phyloP scores from a whole-genome alignment of 2,888 invertebrate species.

The Spilosoma lubricipeda region DNA sequence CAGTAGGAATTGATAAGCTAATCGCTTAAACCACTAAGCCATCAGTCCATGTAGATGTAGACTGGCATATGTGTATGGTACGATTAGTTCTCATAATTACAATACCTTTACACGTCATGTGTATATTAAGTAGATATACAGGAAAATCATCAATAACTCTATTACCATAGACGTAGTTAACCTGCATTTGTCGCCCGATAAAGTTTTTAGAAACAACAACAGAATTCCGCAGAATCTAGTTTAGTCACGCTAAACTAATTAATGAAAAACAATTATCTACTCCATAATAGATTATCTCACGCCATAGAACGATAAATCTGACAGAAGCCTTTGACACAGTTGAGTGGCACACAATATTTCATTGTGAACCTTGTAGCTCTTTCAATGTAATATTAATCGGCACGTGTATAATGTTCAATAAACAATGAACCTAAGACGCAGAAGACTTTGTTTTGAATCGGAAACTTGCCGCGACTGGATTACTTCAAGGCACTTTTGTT shows the following conservation, averaged over 20 bases:
- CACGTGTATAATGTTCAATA: constrained; percentile 65
- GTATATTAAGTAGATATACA: constrained; percentile 32
- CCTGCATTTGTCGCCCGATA: constrained; percentile 50
- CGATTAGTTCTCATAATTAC: constrained; percentile 9
- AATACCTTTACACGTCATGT: constrained; percentile 33
- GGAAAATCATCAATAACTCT: constrained; percentile 43
- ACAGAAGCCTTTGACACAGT: constrained; percentile 60
- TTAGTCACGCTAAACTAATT: constrained; percentile 60
- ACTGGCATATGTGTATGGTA: constrained; percentile 12
- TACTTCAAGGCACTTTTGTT: constrained; percentile 54
- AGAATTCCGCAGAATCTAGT: constrained; percentile 65
- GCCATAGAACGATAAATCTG: constrained; percentile 59
- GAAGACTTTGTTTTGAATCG: constrained; percentile 49
- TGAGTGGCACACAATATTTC: constrained; percentile 53
- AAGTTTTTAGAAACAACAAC: constrained; percentile 68
- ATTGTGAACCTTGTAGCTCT: constrained; percentile 35
- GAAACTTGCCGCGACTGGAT: constrained; percentile 44
- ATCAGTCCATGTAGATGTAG: not conserved
- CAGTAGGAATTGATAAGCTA: too few relatives aligned
- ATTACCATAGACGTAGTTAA: constrained; percentile 32
- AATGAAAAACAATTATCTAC: constrained; percentile 63
- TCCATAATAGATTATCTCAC: constrained; percentile 61
- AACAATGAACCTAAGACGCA: constrained; percentile 41
- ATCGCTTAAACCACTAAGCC: too few relatives aligned
- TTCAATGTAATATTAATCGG: constrained; percentile 53